A percentile compares a stretch with the other conserved stretches of the same genome.
Conservation (phyloP, 2,797 vertebrate genomes). For the Cryptoprocta ferox region DNA sequence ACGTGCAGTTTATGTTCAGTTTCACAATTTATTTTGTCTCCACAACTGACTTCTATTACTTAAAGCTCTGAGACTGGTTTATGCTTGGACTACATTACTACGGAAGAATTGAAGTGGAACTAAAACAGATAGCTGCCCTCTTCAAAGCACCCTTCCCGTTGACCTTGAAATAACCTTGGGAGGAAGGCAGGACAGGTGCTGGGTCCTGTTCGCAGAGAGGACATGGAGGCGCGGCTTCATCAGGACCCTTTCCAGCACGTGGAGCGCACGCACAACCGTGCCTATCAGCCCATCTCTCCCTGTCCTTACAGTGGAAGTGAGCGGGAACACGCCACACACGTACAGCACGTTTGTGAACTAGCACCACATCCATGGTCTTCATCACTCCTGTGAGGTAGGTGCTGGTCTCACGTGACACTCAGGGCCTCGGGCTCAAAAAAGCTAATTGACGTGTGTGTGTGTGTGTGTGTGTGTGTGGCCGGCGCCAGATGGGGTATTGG, state of each 20-base stretch:
- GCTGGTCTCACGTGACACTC: neutral
- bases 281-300: neutral
- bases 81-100: neutral
- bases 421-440: neutral
- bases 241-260: neutral
- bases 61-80: neutral
- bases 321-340: fast-evolving
- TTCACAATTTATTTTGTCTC: neutral
- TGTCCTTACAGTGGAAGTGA: no score
- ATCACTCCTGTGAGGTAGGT: neutral
- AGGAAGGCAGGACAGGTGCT: neutral
- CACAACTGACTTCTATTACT: neutral
- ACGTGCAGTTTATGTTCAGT: neutral
- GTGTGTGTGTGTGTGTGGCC: neutral
- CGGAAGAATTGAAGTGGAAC: neutral
- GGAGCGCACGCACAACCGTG: neutral
- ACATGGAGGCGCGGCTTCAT: neutral
- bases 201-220: neutral
- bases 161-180: neutral
- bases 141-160: neutral
- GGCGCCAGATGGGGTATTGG: neutral
- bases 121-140: neutral
- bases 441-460: neutral
- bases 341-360: neutral
- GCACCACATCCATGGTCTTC: neutral